Percentiles rank a stretch among this genome's conserved stretches.
Conservation (phyloP, 1,140 invertebrate genomes). For the Argopecten irradians region DNA sequence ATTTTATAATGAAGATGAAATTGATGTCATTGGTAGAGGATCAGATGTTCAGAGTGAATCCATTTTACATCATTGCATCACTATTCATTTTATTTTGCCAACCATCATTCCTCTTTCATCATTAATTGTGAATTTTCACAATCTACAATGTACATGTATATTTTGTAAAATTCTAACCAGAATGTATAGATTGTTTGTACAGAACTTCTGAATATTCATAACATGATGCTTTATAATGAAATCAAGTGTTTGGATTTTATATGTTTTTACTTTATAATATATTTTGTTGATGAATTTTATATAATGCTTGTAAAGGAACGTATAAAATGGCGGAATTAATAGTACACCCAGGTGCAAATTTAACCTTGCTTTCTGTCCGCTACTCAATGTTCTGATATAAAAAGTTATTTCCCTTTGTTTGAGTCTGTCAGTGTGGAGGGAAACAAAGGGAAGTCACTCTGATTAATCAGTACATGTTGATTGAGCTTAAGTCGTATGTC, state of each 20-base stretch:
- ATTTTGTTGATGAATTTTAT: constrained; percentile 11
- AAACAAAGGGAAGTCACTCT: too few species aligned
- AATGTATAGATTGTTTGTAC: background rate
- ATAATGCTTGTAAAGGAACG: background rate
- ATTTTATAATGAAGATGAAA: background rate
- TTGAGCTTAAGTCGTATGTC: too few species aligned
- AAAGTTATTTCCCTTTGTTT: too few species aligned
- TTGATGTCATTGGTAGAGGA: background rate
- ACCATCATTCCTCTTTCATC: background rate
- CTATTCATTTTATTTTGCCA: background rate
- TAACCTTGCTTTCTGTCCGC: background rate
- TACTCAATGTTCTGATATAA: too few species aligned
- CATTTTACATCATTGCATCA: background rate
- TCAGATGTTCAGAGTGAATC: background rate
- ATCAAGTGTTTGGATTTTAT: background rate
- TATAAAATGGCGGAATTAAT: background rate
- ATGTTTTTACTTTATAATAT: constrained; percentile 19
- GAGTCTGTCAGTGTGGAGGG: too few species aligned
- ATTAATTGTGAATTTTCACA: background rate
- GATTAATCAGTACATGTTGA: background rate
- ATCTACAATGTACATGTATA: background rate
- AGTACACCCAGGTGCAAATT: background rate
- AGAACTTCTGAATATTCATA: background rate
- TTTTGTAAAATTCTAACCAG: background rate
- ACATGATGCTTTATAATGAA: background rate